Base-by-base conservation (phyloP, 2,797 vertebrate genomes). In the Ptychadena robeensis region DNA sequence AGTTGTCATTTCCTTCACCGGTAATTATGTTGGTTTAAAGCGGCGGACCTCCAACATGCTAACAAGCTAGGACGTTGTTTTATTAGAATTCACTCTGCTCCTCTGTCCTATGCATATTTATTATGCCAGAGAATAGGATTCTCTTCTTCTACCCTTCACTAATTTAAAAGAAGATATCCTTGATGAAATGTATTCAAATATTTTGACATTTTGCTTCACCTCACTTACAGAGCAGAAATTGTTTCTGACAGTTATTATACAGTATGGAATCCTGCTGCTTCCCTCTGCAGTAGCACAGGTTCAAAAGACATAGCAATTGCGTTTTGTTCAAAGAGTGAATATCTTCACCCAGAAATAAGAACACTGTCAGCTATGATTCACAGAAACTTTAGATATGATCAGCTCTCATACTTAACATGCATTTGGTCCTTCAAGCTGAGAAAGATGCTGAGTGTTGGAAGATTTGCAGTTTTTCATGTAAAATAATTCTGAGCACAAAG, bases 161-260 rank as follows among this genome's bases (percentile, higher is more conserved):
- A 94, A 94, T 94, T 94, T 95, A 95, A 94, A 94, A 94, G 93
- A 94, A 95, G 93, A 94, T 94, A 94, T 93, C 93, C 92, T 95
- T 95, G 94, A 94, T 95, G 93, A 95, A 97, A 97, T 96, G 95
- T 96, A 98, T 97, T 98, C 96, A 97, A 97, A 97, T 97, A 97
- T 97, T 98, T 97, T 97, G 96, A 98, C 96, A 97, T 97, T 96
- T 97, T 94, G 94, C 94, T 96, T 97, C 96, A 96, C 96, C 95
- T 97, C 96, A 97, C 96, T 97, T 97, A 95, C 95, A 94, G 96
- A 97, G 96, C 95, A 96, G 95, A 97, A 97, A 98, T 98, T 96
- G 96, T 97, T 96, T 96, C 95, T 97, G 96, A 98, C 97, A 98
- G 96, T 95, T 94, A 95, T 95, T 95, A 96, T 96, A 96, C 95